Base-by-base conservation (phyloP, 2,113 vertebrate species). In the Chloropsis cyanopogon region DNA sequence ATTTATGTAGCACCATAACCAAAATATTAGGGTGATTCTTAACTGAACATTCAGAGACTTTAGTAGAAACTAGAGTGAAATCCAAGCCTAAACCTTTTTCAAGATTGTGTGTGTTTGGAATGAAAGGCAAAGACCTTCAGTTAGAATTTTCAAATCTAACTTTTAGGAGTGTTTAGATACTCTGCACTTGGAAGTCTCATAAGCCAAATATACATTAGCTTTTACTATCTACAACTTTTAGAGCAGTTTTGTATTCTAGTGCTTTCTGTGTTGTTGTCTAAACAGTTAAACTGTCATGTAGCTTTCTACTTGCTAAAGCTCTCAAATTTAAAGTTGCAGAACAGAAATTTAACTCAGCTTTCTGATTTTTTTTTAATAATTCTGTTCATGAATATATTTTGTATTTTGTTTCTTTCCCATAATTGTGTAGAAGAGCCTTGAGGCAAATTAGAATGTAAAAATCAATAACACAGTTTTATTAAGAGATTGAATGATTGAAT, bases 381-480 rank as follows among this genome's bases (percentile, higher is more conserved):
- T 86, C 31, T 53, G 39, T n/a, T 81, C 18, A 33, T 63, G 22
- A 92, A 65, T 46, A 76, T 56, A 7, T 42, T 92, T 82, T 21
- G 65, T 52, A 33, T 79, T 87, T 84, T 91, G 19, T 80, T 91
- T 71, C n/a, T 86, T 90, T 86, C 16, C 25, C 47, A 33, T 47
- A 72, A 88, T 80, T 54, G 23, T 64, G 61, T 49, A 84, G n/a
- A 90, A 91, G 47, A 82, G 31, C 61, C 87, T 82, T 54, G 24
- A 86, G 87, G 75, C 33, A 82, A 92, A 94, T 91, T 35, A 90
- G 57, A 92, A 84, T 35, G 21, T 44, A 91, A 75, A 52, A 93
- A 96, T 93, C 82, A 88, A 93, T 97, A 93, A 76, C 17, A 35
- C 59, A 83, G 69, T 82, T 95, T 92, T 89, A 81, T 85, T 90